Evolutionary conservation across 2,797 vertebrate species (phyloP).

Genomic region (Gallinago nigripennis): DNA sequence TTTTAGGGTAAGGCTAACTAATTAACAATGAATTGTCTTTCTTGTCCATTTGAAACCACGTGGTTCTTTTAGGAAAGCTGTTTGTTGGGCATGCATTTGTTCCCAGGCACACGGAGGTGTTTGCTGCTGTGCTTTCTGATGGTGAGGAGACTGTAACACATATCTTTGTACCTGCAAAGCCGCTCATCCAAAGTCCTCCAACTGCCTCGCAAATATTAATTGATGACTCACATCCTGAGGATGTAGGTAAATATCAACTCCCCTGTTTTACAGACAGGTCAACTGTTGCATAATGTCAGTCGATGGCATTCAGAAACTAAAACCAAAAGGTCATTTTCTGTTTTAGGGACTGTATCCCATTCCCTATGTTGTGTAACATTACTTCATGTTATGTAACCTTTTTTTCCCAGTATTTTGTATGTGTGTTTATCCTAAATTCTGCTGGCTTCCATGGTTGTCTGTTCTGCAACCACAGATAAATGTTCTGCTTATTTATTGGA

Average conservation of each 20-base stretch:
- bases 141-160: fast-evolving
- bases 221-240: fast-evolving
- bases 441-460: not conserved
- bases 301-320: constrained; percentile 32
- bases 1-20: not conserved
- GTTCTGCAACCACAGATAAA: not conserved
- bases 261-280: not conserved
- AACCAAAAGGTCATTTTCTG: constrained; percentile 40
- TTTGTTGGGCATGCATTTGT: not conserved
- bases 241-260: not conserved
- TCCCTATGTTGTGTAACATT: not conserved
- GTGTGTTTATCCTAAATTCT: not conserved
- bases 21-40: not conserved
- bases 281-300: not conserved
- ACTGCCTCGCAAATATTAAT: not conserved
- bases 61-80: fast-evolving
- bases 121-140: fast-evolving
- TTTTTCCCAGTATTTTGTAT: not conserved
- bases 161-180: not conserved
- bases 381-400: not conserved
- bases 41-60: not conserved
- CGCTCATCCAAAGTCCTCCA: constrained; percentile 22
- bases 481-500: not conserved
- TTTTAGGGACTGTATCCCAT: not conserved
- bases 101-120: not conserved